These are phyloP conservation scores for Sciaenops ocellatus DNA, from an alignment of 2,797 vertebrate species.

Conservation along the genomic window DNA sequence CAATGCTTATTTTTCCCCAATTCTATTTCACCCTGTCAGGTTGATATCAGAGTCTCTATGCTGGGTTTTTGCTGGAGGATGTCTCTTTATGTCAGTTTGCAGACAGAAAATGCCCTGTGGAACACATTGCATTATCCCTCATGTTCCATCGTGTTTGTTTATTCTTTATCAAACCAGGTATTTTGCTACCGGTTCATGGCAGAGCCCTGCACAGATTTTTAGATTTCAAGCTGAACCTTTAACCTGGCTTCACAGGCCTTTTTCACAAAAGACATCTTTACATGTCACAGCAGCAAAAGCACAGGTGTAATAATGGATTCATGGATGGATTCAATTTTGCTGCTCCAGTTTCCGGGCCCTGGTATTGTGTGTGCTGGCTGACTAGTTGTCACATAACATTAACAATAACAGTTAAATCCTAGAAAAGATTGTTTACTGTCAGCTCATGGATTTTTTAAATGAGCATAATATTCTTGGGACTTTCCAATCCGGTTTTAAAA, in stretches of 20 bases:
- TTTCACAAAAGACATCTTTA: not conserved
- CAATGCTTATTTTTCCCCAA: not conserved
- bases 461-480: too few species aligned
- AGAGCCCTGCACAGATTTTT: not conserved
- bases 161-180: not conserved
- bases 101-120: slow-evolving; percentile 4
- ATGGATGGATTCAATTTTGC: not conserved
- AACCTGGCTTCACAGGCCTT: not conserved
- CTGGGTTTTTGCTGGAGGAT: not conserved
- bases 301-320: not conserved
- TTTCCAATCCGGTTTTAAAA: too few species aligned
- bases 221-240: not conserved
- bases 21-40: not conserved
- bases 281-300: not conserved
- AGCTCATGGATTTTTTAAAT: too few species aligned
- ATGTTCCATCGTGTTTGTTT: not conserved
- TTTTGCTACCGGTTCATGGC: slow-evolving; percentile 1
- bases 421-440: too few species aligned
- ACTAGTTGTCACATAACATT: not conserved
- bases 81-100: slow-evolving; percentile 1
- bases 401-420: too few species aligned
- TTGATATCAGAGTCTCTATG: not conserved
- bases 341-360: not conserved
- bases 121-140: slow-evolving; percentile 8
- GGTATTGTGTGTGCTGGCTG: not conserved